Evolutionary conservation across 2,113 vertebrate genomes (phyloP).

Genomic region (Orthochromis malagaraziensis): DNA sequence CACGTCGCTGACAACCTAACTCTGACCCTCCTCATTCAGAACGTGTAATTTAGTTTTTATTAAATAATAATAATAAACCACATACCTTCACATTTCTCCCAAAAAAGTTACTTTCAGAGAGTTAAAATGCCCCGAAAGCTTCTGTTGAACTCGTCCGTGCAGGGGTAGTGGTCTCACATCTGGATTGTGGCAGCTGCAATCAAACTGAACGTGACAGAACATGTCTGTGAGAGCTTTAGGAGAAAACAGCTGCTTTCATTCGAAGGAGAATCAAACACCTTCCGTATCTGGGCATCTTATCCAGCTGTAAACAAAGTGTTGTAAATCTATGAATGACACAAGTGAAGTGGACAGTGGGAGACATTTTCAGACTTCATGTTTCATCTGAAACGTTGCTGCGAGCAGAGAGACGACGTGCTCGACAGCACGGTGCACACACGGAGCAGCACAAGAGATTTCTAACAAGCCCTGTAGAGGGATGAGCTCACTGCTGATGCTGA

Average conservation of each 20-base stretch:
- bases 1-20: neutral
- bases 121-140: neutral
- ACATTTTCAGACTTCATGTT: neutral
- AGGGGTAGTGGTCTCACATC: neutral
- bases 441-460: neutral
- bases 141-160: neutral
- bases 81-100: neutral
- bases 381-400: neutral
- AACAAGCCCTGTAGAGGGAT: neutral
- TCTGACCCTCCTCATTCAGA: neutral
- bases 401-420: neutral
- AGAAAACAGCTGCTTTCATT: neutral
- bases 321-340: neutral
- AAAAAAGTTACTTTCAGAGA: fast-evolving
- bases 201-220: neutral
- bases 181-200: neutral
- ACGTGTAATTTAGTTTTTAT: neutral
- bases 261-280: neutral
- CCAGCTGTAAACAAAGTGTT: fast-evolving
- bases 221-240: neutral
- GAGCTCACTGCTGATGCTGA: neutral
- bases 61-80: neutral
- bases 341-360: neutral
- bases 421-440: fast-evolving
- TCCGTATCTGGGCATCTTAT: fast-evolving